Percentiles rank a stretch among this genome's conserved stretches.
Evolutionary conservation across 2,797 vertebrate genomes (phyloP).

Genomic region (Platalea minor): DNA sequence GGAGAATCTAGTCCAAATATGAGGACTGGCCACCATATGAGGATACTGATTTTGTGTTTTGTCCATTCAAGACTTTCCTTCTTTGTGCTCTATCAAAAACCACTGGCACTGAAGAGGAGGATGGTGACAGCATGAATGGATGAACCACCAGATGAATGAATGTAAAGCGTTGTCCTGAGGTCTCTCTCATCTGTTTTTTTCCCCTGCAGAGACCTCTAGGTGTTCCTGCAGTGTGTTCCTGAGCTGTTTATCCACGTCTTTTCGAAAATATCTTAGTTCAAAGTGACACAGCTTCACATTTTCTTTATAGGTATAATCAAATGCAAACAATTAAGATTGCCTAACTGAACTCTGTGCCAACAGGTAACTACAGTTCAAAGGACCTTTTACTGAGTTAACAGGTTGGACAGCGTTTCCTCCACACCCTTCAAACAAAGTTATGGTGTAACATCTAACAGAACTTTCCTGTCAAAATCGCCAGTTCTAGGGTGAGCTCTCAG

Average conservation of each 20-base stretch:
- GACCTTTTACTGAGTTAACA: slow-evolving; percentile 45
- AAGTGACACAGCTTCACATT: slow-evolving; percentile 24
- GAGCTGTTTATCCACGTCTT: background rate
- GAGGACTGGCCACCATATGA: background rate
- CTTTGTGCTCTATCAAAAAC: background rate
- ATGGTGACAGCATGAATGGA: background rate
- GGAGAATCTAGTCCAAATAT: background rate
- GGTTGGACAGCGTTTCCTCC: slow-evolving; percentile 42
- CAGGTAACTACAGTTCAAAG: slow-evolving; percentile 62
- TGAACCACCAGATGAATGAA: background rate
- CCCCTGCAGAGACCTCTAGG: background rate
- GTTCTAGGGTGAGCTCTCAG: background rate
- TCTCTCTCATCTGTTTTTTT: background rate
- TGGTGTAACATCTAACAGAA: slow-evolving; percentile 28
- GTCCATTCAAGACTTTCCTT: background rate
- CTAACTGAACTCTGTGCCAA: slow-evolving; percentile 45
- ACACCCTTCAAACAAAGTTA: slow-evolving; percentile 46
- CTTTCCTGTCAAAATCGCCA: slow-evolving; percentile 11
- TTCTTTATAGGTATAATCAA: slow-evolving; percentile 55
- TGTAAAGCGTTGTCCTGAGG: background rate
- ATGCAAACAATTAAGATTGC: slow-evolving; percentile 63
- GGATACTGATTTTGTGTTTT: background rate
- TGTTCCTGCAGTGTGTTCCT: background rate
- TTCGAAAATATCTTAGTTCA: slow-evolving; percentile 14
- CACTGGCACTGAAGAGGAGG: background rate